Base-by-base conservation (phyloP, 2,797 vertebrate genomes). In the Sebastes matsubarae region DNA sequence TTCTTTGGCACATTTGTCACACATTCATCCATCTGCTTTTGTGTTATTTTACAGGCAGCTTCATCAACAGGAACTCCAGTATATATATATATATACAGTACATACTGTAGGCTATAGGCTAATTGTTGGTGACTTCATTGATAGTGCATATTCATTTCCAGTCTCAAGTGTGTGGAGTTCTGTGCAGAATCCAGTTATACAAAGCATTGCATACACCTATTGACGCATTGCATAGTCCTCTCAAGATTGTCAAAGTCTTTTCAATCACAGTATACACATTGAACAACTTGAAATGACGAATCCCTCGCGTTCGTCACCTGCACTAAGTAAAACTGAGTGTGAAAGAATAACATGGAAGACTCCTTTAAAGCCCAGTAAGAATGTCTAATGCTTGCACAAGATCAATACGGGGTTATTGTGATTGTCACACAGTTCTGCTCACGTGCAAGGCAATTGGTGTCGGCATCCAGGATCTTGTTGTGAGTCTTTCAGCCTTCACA, bases 181-280 rank as follows among this genome's bases (percentile, higher is more conserved):
- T 88, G 81, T 82, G 88, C 87, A 88, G 85, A 80, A 80, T 89
- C 91, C 77, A 86, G 88, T 83, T 72, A 80, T 83, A 88, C 85
- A 87, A 93, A 82, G 83, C 80, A 77, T 82, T 72, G 59, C 78
- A 83, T 75, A 89, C 77, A 82, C 67, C 68, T 86, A 77, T 42
- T 73, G 57, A 80, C 75, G 78, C 83, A 84, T 95, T 95, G 94
- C 94, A 96, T 95, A 95, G 94, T 95, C 92, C 92, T 92, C 84
- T 92, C 67, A 91, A 93, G 96, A 96, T 96, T 96, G 96, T 96
- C 95, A 91, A 89, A 92, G 88, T 94, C 86, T 87, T 88, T 89
- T 89, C 90, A 94, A 95, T 95, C 95, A 96, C 94, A 95, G 92
- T 93, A 86, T 93, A 92, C 87, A 93, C 84, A 83, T 59, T 73